Evolutionary conservation across 2,113 vertebrate genomes (phyloP).

Genomic region (Gymnarchus niloticus): DNA sequence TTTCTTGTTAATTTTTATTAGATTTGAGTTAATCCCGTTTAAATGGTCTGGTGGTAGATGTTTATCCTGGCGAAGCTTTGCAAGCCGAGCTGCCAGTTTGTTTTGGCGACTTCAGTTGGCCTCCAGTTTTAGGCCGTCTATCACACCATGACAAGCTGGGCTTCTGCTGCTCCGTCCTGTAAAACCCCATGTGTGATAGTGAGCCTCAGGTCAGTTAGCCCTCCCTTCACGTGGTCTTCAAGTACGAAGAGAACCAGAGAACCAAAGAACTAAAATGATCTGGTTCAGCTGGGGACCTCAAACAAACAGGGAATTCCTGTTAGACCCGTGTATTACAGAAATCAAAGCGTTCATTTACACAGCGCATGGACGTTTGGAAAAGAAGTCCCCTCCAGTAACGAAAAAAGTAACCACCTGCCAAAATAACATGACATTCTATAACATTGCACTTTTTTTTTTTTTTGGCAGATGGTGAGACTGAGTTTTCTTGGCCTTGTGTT

Average conservation of each 20-base stretch:
- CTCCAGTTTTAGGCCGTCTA: conserved; percentile 16
- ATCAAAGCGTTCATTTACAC: background rate
- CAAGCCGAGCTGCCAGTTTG: conserved; percentile 31
- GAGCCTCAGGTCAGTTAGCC: background rate
- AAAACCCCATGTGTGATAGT: background rate
- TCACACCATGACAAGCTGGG: conserved; percentile 27
- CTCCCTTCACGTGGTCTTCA: background rate
- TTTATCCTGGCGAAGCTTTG: conserved; percentile 40
- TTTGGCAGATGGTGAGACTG: background rate
- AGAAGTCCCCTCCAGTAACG: background rate
- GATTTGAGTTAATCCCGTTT: background rate
- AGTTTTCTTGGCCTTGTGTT: background rate
- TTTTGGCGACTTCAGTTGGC: background rate
- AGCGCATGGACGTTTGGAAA: background rate
- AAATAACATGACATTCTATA: background rate
- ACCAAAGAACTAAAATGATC: background rate
- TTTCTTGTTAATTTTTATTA: conserved; percentile 4
- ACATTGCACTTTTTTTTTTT: background rate
- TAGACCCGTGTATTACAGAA: background rate
- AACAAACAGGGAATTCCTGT: background rate
- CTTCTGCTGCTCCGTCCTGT: background rate
- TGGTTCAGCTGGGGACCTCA: background rate
- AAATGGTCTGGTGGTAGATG: conserved; percentile 60
- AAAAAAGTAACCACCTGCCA: background rate
- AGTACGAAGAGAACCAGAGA: background rate